Evolutionary conservation across 2,113 vertebrate species (phyloP).

Genomic region (Notiomystis cincta): DNA sequence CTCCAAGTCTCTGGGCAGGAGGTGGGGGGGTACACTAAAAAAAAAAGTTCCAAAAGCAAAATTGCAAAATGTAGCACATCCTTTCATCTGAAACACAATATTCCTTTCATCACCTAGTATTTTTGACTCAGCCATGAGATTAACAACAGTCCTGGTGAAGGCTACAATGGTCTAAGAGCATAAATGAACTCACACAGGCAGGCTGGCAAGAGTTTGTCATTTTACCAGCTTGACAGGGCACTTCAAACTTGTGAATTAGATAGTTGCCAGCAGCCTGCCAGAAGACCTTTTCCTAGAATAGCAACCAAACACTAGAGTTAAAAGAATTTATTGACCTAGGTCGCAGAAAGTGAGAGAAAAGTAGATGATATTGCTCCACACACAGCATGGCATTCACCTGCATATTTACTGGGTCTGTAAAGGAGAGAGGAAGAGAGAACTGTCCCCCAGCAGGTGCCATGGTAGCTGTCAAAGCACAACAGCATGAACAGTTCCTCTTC

Average conservation of each 20-base stretch:
- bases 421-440: neutral
- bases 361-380: neutral
- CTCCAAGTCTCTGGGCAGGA: rapidly evolving
- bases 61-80: neutral
- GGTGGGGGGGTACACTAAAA: neutral
- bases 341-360: neutral
- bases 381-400: neutral
- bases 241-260: neutral
- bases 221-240: neutral
- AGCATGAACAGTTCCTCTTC: neutral
- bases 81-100: neutral
- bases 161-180: neutral
- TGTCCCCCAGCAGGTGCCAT: rapidly evolving
- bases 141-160: neutral
- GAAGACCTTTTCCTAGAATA: neutral
- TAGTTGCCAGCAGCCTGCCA: neutral
- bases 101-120: neutral
- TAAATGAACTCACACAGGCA: neutral
- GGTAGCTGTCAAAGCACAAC: neutral
- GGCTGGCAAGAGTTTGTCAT: neutral
- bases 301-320: neutral
- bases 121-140: neutral
- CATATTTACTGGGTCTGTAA: rapidly evolving
- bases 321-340: neutral
- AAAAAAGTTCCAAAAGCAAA: neutral